Evolutionary conservation across 2,797 vertebrate species (phyloP), one percentile per base, ranked within the genome.

Genomic region (Kryptolebias ocellatus): DNA sequence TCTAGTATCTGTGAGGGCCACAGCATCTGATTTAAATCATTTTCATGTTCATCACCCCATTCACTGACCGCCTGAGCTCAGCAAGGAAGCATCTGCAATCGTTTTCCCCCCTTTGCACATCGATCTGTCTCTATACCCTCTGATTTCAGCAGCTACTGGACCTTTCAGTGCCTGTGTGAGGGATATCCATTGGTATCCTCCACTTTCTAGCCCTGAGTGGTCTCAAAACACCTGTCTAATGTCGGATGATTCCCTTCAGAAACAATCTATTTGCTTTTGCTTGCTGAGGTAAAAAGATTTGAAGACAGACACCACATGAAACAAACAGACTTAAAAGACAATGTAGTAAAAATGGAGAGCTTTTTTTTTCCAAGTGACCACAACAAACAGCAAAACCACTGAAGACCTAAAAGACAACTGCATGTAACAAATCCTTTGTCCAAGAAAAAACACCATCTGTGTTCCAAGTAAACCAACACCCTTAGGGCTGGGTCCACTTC

Each of bases 221-320:
- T 75, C 78, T 78, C 60, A 62, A 83, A 87, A 82, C 65, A 72
- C 44, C 46, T 60, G 66, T 86, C 67, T 80, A 69, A 81, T 80
- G 72, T 79, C 70, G 7, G 56, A 42, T 27, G 54, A 18, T 16
- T 60, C 58, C 53, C 28, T 76, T 63, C 60, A 63, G 58, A 80
- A 85, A 88, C 65, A 83, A 80, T 70, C 59, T 80, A 83, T 87
- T 88, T 77, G 67, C 60, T 76, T 61, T 58, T 68, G 60, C 81
- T 76, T 67, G 70, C 76, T 71, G 82, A 82, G 81, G 76, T 83
- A 28, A 54, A 63, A 51, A 20, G 53, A 68, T 69, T 63, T 47
- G n/a, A 79, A 68, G 60, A 50, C 57, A 62, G 64, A 53, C 49
- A 50, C 87, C 84, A 88, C 87, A 90, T 85, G 64, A 89, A 86